Percentiles rank a stretch among this genome's conserved stretches.
Evolutionary conservation across 2,888 invertebrate genomes (phyloP).

Genomic region (Psococerastis gibbosa): DNA sequence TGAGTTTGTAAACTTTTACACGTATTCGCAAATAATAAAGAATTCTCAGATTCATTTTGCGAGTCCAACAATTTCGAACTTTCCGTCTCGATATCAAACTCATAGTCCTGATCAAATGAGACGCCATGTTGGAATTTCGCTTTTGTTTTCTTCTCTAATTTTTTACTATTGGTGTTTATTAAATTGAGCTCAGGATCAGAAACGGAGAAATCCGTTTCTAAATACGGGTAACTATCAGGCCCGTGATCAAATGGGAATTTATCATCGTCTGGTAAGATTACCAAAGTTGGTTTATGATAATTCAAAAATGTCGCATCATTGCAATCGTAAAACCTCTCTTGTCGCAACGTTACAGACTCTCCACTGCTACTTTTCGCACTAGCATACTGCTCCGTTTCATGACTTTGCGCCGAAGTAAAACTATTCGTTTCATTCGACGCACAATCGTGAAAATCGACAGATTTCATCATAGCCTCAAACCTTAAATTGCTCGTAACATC

Average conservation of each 20-base stretch:
- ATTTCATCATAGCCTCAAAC: constrained; percentile 18
- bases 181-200: background rate
- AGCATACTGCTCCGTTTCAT: constrained; percentile 13
- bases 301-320: background rate
- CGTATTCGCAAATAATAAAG: background rate
- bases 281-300: constrained; percentile 6
- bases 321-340: background rate
- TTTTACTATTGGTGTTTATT: background rate
- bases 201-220: constrained; percentile 9
- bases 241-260: background rate
- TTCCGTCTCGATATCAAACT: constrained; percentile 8
- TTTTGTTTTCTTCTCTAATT: background rate
- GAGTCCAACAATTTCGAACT: constrained; percentile 2
- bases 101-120: constrained; percentile 8
- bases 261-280: constrained; percentile 3
- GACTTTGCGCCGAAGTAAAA: constrained; percentile 16
- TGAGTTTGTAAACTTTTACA: constrained; percentile 7
- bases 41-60: constrained; percentile 2
- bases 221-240: background rate
- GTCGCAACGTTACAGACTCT: constrained; percentile 14
- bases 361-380: constrained; percentile 14
- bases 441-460: background rate
- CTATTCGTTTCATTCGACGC: constrained; percentile 14
- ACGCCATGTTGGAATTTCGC: background rate
- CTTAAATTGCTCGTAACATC: constrained; percentile 33